Conservation (phyloP, 2,113 vertebrate genomes). For the Clarias gariepinus region DNA sequence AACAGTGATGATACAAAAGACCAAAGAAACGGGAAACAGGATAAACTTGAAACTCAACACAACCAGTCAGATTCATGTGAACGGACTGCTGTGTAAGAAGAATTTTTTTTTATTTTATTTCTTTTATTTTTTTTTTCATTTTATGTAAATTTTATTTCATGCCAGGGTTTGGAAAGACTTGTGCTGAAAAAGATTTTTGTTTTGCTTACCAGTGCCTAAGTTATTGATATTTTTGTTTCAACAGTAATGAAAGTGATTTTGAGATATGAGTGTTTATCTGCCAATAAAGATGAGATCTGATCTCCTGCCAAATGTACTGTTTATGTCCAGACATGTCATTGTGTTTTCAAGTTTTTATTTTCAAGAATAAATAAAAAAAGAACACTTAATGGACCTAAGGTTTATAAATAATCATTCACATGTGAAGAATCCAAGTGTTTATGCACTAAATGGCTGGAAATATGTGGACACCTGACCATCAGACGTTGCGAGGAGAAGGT, state of each 20-base stretch:
- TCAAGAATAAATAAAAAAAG: too few species aligned
- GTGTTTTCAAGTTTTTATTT: neutral
- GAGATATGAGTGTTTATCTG: neutral
- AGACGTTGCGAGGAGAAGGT: too few species aligned
- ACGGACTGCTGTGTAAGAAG: constrained; percentile 26
- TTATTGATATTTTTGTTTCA: constrained; percentile 29
- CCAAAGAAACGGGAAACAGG: constrained; percentile 7
- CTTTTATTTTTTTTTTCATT: neutral
- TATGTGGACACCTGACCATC: neutral
- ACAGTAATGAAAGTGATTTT: neutral
- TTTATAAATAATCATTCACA: neutral
- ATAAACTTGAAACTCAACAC: constrained; percentile 2
- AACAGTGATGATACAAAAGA: constrained; percentile 38
- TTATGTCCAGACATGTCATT: neutral
- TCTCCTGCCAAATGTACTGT: neutral
- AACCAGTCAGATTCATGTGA: constrained; percentile 36
- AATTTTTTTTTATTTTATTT: constrained; percentile 1
- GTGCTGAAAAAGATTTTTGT: neutral
- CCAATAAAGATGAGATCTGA: constrained; percentile 23
- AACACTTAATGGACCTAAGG: neutral
- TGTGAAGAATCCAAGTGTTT: neutral
- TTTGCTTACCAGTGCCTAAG: neutral
- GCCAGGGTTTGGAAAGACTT: neutral
- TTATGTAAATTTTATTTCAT: neutral
- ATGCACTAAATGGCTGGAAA: neutral